Conservation (phyloP, 2,113 vertebrate species). For the Ovibos moschatus region DNA sequence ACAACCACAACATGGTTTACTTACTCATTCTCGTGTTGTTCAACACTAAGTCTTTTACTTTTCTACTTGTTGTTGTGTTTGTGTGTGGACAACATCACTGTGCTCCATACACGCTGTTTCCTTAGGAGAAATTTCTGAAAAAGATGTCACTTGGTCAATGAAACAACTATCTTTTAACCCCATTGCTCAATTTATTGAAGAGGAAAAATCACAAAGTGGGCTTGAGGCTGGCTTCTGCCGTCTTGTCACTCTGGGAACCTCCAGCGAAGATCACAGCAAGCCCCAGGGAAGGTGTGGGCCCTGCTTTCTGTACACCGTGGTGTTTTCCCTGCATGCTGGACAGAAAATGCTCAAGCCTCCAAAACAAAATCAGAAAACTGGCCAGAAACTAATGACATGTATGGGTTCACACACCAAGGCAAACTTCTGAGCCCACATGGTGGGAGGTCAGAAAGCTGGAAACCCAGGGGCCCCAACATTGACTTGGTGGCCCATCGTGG, state of each 20-base stretch:
- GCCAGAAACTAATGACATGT: background rate
- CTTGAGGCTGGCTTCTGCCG: fast-evolving
- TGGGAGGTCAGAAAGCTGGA: background rate
- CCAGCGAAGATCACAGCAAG: no score
- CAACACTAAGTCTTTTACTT: background rate
- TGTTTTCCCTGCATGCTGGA: background rate
- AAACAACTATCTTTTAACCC: background rate
- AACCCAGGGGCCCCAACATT: fast-evolving
- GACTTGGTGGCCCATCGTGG: fast-evolving
- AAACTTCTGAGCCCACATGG: background rate
- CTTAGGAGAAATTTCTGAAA: background rate
- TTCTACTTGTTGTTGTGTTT: background rate
- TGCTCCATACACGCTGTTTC: background rate
- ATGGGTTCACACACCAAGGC: background rate
- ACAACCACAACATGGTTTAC: background rate
- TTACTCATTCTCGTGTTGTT: background rate
- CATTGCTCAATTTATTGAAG: background rate
- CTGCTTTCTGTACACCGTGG: fast-evolving
- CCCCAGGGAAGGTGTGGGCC: fast-evolving
- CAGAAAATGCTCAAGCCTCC: background rate
- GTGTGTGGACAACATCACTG: background rate
- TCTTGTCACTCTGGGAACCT: background rate
- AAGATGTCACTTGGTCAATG: no score
- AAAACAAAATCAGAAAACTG: background rate
- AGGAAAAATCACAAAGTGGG: background rate